Evolutionary conservation across 2,888 invertebrate species (phyloP).

Genomic region (Belgica antarctica): DNA sequence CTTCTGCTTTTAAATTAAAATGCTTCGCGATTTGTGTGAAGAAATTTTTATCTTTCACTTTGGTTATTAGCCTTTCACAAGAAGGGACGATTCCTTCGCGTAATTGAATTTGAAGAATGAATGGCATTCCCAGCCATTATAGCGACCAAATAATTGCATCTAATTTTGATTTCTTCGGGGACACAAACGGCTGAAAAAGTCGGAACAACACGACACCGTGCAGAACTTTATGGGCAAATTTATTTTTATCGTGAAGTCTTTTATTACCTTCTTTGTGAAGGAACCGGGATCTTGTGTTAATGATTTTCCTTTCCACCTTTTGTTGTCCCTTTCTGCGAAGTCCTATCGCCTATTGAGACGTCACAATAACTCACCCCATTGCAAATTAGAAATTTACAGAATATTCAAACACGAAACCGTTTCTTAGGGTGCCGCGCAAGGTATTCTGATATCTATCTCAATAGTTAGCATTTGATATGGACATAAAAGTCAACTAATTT

Average conservation of each 20-base stretch:
- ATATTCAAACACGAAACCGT: not conserved
- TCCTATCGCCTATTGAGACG: constrained; percentile 15
- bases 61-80: not conserved
- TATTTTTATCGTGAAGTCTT: not conserved
- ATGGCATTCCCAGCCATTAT: constrained; percentile 14
- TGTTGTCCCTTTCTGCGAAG: not conserved
- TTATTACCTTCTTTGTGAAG: no score
- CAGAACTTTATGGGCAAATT: not conserved
- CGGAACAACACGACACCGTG: not conserved
- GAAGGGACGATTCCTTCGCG: not conserved
- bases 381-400: constrained; percentile 16
- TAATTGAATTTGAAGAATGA: constrained; percentile 15
- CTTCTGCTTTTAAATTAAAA: not conserved
- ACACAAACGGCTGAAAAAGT: not conserved
- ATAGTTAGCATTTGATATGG: constrained; percentile 36
- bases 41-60: constrained; percentile 4
- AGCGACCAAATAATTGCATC: constrained; percentile 20
- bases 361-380: not conserved
- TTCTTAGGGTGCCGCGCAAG: not conserved
- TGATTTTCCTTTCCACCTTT: constrained; percentile 15
- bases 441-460: constrained; percentile 16
- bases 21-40: not conserved
- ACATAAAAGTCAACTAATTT: constrained; percentile 29
- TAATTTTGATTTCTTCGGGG: constrained; percentile 27
- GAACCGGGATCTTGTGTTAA: no score